Evolutionary conservation across 1,140 invertebrate species (phyloP), one percentile per base, ranked within the genome.

Genomic region (Drosophila nannoptera): DNA sequence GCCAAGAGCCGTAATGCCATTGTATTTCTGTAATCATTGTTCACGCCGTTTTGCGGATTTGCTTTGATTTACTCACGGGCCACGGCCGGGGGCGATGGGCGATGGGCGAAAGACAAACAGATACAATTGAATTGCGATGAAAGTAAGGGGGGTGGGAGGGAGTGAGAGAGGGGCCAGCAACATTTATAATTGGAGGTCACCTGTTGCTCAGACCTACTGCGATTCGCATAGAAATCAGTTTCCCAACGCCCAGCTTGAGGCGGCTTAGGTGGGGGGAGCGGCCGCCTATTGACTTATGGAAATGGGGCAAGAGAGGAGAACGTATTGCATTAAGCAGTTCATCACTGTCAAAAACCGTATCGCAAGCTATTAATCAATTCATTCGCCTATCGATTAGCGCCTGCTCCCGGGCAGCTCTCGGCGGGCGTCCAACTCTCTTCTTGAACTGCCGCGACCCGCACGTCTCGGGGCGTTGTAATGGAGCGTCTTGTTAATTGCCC

Each of bases 311-410:
- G 11, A 9, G 16, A 33, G 5, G 8, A 49, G 7, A 49, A 33
- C 7, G 12, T n/a, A 31, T 54, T 38, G 33, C 58, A 31, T 43
- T 50, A 22, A 45, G 56, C 46, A 65, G 53, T 53, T 65, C 54
- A 63, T 52, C 36, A 56, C 32, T 46, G 14, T 49, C 54, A 46
- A 71, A 53, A 45, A 11, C 42, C 45, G 52, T 52, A 65, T 49
- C 61, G 45, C 29, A 54, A 22, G 43, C 50, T 72, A 81, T 81
- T 82, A 77, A 81, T 81, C 77, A 81, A 73, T 63, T 43, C 58
- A 69, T 60, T 73, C 53, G 59, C 58, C 81, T 46, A 82, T 81
- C 78, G 77, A 70, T 82, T 82, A 77, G 61, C 74, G 63, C 77
- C 65, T 73, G 74, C 65, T 52, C 22, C 22, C 36, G 48, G 40